Evolutionary conservation across 1,140 invertebrate species (phyloP), one percentile per base, ranked within the genome.

Genomic region (Drosophila takahashii): DNA sequence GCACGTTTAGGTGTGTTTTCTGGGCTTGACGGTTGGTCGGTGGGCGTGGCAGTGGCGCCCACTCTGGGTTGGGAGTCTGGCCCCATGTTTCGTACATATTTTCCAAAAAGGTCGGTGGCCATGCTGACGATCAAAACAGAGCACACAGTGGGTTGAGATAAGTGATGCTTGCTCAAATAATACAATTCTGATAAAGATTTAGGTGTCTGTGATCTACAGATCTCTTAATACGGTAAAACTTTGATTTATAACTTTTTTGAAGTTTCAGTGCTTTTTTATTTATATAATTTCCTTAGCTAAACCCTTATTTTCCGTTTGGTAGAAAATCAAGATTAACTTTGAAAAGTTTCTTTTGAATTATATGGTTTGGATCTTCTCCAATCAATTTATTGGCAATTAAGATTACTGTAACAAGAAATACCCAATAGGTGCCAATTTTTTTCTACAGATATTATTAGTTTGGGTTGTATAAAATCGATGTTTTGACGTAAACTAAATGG

Each of bases 91-190:
- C 42, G 39, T 57, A 29, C n/a, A 29, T 50, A n/a, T n/a, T n/a
- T n/a, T 58, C 42, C 26, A 15, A 37, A 56, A 59, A 61, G 26
- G 34, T 61, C 58, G 53, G 52, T 61, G 58, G 52, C 26, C 58
- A 61, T 27, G 50, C 71, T 69, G 60, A 71, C 83, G 69, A 75
- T 42, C 74, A 62, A 73, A 86, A 64, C 53, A 80, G 66, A 77
- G 77, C 77, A 56, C 47, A 85, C 81, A 62, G 62, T 84, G 77
- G 70, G 3, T 22, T 2, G 6, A 15, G 57, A 57, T 39, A 36
- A 18, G 32, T 56, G 13, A 61, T 51, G 18, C 48, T 61, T 5
- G 5, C 3, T 16, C 27, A 5, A 50, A 16, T 0, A 1, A 16
- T 13, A 15, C 4, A 29, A 9, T 8, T 9, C 22, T 5, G 13